These are phyloP conservation scores for Tipula confusa DNA, from an alignment of 2,888 invertebrate genomes.

Conservation along the genomic window DNA sequence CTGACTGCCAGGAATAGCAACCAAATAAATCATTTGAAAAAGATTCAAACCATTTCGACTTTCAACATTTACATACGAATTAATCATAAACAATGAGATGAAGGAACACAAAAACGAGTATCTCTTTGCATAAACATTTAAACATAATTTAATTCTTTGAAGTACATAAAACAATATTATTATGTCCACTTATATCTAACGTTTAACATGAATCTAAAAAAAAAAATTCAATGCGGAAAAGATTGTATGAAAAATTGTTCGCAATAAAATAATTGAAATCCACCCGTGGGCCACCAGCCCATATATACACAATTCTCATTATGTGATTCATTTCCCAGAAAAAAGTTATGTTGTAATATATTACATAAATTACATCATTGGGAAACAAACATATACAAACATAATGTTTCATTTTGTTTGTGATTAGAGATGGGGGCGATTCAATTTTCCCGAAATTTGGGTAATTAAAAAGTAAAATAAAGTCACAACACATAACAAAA, in stretches of 20 bases:
- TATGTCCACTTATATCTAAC: too few species aligned
- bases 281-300: background rate
- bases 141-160: too few species aligned
- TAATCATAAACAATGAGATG: too few species aligned
- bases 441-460: background rate
- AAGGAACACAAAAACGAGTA: too few species aligned
- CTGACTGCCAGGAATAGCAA: too few species aligned
- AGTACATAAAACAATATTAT: too few species aligned
- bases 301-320: background rate
- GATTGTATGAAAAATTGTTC: background rate
- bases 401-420: background rate
- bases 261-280: background rate
- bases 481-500: background rate
- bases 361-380: constrained; percentile 1
- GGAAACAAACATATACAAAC: background rate
- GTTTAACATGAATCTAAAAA: too few species aligned
- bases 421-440: background rate
- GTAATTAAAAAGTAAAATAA: background rate
- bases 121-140: too few species aligned
- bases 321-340: background rate
- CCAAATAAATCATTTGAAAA: too few species aligned
- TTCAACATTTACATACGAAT: too few species aligned
- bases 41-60: too few species aligned
- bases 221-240: too few species aligned
- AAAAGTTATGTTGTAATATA: background rate